phyloP scores from a whole-genome alignment of 2,113 vertebrate genomes.

The Lamprologus lemairii region DNA sequence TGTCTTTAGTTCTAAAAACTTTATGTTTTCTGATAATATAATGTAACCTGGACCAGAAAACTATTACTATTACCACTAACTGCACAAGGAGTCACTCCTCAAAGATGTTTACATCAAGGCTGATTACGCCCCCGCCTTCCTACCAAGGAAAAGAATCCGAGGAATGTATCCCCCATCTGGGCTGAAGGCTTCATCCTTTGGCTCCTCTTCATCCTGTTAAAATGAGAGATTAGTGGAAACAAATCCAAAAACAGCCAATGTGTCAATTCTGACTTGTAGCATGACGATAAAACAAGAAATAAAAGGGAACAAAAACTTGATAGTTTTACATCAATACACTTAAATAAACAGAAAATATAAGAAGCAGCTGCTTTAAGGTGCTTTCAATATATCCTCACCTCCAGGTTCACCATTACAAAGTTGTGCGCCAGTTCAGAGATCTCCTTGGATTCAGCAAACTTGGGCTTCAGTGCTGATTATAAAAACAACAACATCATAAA shows the following conservation, averaged over 20 bases:
- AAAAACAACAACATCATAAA: background rate
- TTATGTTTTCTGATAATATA: background rate
- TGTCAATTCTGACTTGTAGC: background rate
- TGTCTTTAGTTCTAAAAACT: background rate
- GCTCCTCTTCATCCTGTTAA: conserved; percentile 93
- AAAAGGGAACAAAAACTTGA: background rate
- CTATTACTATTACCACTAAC: background rate
- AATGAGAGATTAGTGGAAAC: background rate
- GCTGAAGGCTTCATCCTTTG: conserved; percentile 86
- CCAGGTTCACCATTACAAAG: conserved; percentile 97
- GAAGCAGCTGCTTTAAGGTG: background rate
- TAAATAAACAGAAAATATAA: background rate
- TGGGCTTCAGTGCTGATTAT: conserved; percentile 87
- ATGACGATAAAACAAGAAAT: background rate
- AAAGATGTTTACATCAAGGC: background rate
- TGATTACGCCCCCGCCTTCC: background rate
- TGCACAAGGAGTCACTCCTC: background rate
- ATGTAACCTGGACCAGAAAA: background rate
- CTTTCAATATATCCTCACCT: conserved; percentile 72
- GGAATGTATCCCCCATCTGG: conserved; percentile 97
- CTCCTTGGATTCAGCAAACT: conserved; percentile 94
- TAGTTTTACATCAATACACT: background rate
- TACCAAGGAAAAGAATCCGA: conserved; percentile 95
- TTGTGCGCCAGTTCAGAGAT: conserved; percentile 96
- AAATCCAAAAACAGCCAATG: background rate